Base-by-base conservation (phyloP, 2,797 vertebrate genomes). In the Caiman crocodilus region DNA sequence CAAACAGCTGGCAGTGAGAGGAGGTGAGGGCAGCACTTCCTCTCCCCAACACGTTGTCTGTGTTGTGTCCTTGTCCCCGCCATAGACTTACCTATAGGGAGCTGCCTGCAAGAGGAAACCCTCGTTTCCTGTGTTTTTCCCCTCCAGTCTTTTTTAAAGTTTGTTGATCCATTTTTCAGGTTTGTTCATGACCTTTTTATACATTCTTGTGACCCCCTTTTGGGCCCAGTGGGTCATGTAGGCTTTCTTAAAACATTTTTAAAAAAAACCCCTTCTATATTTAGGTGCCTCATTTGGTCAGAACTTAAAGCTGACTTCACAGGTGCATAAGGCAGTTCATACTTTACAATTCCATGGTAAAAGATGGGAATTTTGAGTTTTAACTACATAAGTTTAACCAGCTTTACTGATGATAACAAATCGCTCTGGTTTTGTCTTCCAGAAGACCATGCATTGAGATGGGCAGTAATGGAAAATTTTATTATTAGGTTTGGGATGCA, bases 381-480 rank as follows among this genome's bases (percentile, higher is more conserved):
- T 42, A 42, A 71, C 42, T 71, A 32, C 69, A 42, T 21, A 71
- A 71, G 20, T 71, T 71, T 71, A 71, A 42, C 35, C 35, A 25
- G 35, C 14, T 12, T 20, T 71, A 71, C 13, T 25, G 35, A 73
- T 13, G 69, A 16, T 16, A 73, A 23, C 14, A 73, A 73, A 50
- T 50, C 50, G 20, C 30, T 69, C 75, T 71, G 50, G 78, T 74
- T 71, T 60, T 80, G 23, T 84, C n/a, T 28, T 88, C 61, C 20
- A 80, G 61, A 92, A 61, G 59, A 65, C 20, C 35, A 4, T 84
- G 32, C 26, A 76, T 84, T 50, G 58, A 55, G 76, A 60, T 84
- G 79, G 35, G 50, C 88, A 90, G 74, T 57, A 89, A 55, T 90
- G 76, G 84, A 90, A 93, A 75, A 17, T 89, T 78, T 78, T 91